Percentiles rank a stretch among this genome's conserved stretches.
Evolutionary conservation across 2,888 invertebrate genomes (phyloP).

Genomic region (Sclerodermus sp.): DNA sequence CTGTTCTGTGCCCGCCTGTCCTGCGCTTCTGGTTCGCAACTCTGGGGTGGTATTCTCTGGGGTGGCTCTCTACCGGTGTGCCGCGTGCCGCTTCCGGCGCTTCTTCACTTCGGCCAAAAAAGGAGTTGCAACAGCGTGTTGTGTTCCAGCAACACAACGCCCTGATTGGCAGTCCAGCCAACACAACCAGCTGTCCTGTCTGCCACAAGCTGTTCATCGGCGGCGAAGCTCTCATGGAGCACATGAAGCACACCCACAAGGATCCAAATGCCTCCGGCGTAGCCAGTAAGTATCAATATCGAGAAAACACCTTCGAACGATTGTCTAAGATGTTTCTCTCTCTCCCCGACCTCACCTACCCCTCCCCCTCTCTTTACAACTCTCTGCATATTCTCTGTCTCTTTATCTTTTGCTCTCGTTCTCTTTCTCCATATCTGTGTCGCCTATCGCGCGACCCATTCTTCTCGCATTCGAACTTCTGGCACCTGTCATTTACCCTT

Average conservation of each 20-base stretch:
- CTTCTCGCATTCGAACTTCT: no score
- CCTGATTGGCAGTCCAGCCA: constrained; percentile 81
- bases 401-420: no score
- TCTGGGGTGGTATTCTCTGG: constrained; percentile 51
- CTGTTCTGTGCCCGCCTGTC: constrained; percentile 53
- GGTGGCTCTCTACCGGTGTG: constrained; percentile 42
- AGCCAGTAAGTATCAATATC: constrained; percentile 74
- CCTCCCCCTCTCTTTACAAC: no score
- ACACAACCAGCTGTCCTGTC: constrained; percentile 88
- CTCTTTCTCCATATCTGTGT: no score
- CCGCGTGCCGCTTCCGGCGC: constrained; percentile 38
- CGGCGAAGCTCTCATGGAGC: constrained; percentile 91
- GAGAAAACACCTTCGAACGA: constrained; percentile 9
- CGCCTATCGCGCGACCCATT: no score
- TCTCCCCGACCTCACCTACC: constrained; percentile 1
- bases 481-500: no score
- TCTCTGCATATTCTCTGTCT: no score
- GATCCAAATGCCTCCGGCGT: constrained; percentile 87
- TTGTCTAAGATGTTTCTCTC: constrained; percentile 8
- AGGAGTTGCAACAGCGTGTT: constrained; percentile 90
- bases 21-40: constrained; percentile 53
- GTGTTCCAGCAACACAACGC: constrained; percentile 95
- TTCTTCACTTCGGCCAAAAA: constrained; percentile 47
- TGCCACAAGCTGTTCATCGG: constrained; percentile 94
- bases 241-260: constrained; percentile 95